Evolutionary conservation across 2,113 vertebrate species (phyloP), one percentile per base, ranked within the genome.

Genomic region (Misgurnus anguillicaudatus): DNA sequence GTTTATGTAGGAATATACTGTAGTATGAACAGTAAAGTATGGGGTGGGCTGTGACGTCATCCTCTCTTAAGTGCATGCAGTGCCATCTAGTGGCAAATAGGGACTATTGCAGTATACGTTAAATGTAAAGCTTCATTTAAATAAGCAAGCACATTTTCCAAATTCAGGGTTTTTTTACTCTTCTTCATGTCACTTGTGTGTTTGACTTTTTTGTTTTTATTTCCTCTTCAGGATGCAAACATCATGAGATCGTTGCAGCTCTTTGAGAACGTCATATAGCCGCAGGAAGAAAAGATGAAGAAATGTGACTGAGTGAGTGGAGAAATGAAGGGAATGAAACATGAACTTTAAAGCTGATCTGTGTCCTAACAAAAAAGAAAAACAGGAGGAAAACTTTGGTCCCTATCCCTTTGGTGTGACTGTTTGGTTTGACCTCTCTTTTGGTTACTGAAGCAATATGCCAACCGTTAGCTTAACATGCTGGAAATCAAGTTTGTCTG

Each of bases 161-260:
- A 45, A 45, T 9, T 10, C 5, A 45, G 42, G 42, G 7, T 7
- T 45, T 36, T 16, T 47, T 13, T 85, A 10, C 53, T 24, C 36
- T 57, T 42, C 65, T 31, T 24, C 47, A 36, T 47, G 11, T 82
- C 14, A 51, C 48, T 51, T 14, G 11, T 16, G 13, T 36, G 4
- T 36, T 71, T 51, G 61, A 80, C 53, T 81, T 17, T 63, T 24
- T 61, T 66, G 2, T 62, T 73, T 10, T 4, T 36, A 74, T 42
- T 69, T 80, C 38, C 60, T 77, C 82, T 70, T 51, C 87, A 99
- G 97, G 97, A 99, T 5, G 96, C 98, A 87, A 99, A 99, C 87
- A 98, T 99, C 91, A 97, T 98, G 95, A 88, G 92, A 80, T 99
- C 97, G 74, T 93, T 99, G 81, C 97, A 98, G 89, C 95, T 99